Conservation (phyloP, 2,797 vertebrate genomes). For the Emydoidea blandingii region DNA sequence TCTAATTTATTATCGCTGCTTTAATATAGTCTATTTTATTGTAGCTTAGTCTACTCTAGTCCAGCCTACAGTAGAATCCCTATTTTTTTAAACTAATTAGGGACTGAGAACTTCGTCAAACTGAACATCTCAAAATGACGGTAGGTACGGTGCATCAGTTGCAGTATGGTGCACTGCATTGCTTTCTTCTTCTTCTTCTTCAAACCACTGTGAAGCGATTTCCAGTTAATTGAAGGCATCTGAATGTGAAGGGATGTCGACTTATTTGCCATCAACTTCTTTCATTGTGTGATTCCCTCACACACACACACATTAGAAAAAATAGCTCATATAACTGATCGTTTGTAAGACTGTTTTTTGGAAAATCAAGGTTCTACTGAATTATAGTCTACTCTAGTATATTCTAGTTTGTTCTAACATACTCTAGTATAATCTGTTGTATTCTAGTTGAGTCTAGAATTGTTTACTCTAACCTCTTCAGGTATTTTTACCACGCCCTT, state of each 20-base stretch:
- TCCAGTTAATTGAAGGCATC: no score
- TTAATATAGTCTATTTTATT: not conserved
- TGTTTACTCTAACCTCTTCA: not conserved
- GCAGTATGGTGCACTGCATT: not conserved
- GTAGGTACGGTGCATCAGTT: not conserved
- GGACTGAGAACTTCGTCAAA: not conserved
- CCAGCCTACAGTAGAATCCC: not conserved
- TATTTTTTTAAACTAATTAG: not conserved
- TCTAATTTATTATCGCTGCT: no score
- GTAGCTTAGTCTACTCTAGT: not conserved
- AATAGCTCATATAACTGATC: not conserved
- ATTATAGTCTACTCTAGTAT: not conserved
- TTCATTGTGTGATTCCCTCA: not conserved
- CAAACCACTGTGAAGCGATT: no score
- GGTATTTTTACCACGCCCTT: not conserved
- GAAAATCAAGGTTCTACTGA: no score
- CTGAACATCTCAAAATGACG: not conserved
- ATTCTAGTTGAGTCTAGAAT: not conserved
- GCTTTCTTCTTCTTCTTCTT: not conserved
- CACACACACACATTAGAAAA: not conserved
- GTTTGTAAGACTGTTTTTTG: not conserved
- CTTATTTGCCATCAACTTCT: no score
- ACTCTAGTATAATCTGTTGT: not conserved
- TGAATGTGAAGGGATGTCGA: no score
- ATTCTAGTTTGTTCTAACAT: no score